Percentiles rank a stretch among this genome's conserved stretches.
Conservation (phyloP, 2,888 invertebrate species). For the Isotomurus palustris region DNA sequence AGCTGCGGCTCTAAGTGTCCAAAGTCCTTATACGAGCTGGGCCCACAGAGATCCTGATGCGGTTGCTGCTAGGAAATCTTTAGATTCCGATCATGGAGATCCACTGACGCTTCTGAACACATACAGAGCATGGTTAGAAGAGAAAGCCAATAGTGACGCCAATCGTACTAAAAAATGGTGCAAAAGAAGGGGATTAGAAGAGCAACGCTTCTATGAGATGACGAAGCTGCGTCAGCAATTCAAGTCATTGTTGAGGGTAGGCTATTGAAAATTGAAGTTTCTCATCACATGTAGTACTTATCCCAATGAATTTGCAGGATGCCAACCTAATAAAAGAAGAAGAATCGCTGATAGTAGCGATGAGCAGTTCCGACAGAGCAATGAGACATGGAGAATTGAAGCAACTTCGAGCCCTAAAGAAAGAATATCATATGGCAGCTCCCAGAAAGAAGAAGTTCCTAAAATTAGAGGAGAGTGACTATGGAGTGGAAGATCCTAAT, state of each 20-base stretch:
- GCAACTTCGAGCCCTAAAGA: conserved; percentile 74
- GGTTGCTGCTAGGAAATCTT: conserved; percentile 65
- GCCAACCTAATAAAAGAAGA: conserved; percentile 38
- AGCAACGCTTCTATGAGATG: conserved; percentile 94
- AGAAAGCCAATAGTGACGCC: conserved; percentile 59
- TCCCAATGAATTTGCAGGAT: conserved; percentile 25
- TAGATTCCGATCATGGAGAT: conserved; percentile 94
- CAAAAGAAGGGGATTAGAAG: conserved; percentile 81
- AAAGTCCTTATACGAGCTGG: conserved; percentile 84
- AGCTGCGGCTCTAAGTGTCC: conserved; percentile 87
- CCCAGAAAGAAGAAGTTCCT: conserved; percentile 69
- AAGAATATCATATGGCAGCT: conserved; percentile 65
- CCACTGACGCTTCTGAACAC: conserved; percentile 82
- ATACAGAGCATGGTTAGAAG: conserved; percentile 81
- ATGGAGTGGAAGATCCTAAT: conserved; percentile 59
- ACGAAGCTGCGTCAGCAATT: conserved; percentile 89
- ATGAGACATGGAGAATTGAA: conserved; percentile 84
- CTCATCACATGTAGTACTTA: background rate
- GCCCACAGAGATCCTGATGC: conserved; percentile 68
- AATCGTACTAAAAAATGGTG: conserved; percentile 72
- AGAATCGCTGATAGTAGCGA: conserved; percentile 47
- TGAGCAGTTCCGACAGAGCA: conserved; percentile 67
- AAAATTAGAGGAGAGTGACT: conserved; percentile 57
- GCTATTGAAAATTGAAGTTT: no score
- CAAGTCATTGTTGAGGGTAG: conserved; percentile 70